Evolutionary conservation across 1,140 invertebrate genomes (phyloP).

Genomic region (Lucilia cuprina): DNA sequence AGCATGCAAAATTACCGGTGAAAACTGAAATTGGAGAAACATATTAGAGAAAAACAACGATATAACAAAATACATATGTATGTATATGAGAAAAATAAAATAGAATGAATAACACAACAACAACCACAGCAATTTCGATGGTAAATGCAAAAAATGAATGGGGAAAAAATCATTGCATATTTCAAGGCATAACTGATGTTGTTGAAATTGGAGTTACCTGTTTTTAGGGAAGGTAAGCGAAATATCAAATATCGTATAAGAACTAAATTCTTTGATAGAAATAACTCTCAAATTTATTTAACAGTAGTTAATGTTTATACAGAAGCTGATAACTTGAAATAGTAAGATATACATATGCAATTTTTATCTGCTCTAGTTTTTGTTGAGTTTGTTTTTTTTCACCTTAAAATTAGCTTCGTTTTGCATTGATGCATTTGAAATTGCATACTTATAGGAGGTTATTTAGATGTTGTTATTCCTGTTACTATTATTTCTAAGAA

Average conservation of each 20-base stretch:
- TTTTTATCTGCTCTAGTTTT: background rate
- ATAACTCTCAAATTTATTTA: no score
- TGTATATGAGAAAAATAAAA: background rate
- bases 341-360: no score
- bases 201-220: background rate
- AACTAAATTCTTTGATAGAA: no score
- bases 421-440: slow-evolving; percentile 40
- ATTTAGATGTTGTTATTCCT: slow-evolving; percentile 5
- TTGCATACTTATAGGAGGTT: slow-evolving; percentile 37
- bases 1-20: slow-evolving; percentile 2
- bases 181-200: slow-evolving; percentile 1
- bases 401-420: slow-evolving; percentile 41
- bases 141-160: background rate
- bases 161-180: slow-evolving; percentile 2
- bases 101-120: background rate
- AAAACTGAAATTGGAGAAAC: background rate
- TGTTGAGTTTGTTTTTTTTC: background rate
- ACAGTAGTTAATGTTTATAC: no score
- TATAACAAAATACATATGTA: no score
- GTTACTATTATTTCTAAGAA: background rate
- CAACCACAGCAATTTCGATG: background rate
- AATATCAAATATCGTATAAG: background rate
- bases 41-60: background rate
- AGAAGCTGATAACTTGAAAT: no score
- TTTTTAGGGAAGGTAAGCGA: background rate